A percentile compares a stretch with the other conserved stretches of the same genome.
Conservation (phyloP, 2,888 invertebrate species). For the Tigriopus californicus region DNA sequence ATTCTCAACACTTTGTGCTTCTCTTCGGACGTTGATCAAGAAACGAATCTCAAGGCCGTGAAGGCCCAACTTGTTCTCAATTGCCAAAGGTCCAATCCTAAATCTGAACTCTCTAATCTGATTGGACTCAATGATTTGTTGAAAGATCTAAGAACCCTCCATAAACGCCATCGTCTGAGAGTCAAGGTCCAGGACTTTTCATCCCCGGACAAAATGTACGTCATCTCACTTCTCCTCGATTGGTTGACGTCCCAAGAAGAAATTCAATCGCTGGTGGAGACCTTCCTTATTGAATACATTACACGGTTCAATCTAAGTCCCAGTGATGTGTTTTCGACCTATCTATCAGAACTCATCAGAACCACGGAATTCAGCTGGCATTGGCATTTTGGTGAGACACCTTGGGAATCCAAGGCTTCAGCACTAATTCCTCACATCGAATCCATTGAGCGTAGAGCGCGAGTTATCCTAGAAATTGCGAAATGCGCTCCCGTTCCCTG, state of each 20-base stretch:
- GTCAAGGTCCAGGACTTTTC: constrained; percentile 4
- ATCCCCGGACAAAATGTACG: not conserved
- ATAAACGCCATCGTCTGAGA: not conserved
- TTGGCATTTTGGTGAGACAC: constrained; percentile 11
- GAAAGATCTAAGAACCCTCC: constrained; percentile 4
- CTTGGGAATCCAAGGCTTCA: constrained; percentile 8
- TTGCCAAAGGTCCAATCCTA: not conserved
- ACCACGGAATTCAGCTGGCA: constrained; percentile 8
- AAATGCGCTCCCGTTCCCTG: constrained; percentile 11
- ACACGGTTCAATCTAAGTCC: not conserved
- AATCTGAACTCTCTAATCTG: not conserved
- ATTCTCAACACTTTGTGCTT: not conserved
- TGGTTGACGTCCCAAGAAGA: constrained; percentile 4
- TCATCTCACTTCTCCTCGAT: not conserved
- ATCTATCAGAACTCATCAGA: not conserved
- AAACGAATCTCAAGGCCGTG: not conserved
- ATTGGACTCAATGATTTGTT: not conserved
- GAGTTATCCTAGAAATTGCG: constrained; percentile 1
- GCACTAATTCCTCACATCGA: constrained; percentile 3
- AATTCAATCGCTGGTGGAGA: not conserved
- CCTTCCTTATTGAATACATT: constrained; percentile 1
- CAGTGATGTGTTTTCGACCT: not conserved
- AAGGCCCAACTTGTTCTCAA: constrained; percentile 2
- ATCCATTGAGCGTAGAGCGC: not conserved
- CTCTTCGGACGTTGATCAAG: too few relatives aligned